Base-by-base conservation (phyloP, 2,888 invertebrate genomes). In the Julus scandinavius region DNA sequence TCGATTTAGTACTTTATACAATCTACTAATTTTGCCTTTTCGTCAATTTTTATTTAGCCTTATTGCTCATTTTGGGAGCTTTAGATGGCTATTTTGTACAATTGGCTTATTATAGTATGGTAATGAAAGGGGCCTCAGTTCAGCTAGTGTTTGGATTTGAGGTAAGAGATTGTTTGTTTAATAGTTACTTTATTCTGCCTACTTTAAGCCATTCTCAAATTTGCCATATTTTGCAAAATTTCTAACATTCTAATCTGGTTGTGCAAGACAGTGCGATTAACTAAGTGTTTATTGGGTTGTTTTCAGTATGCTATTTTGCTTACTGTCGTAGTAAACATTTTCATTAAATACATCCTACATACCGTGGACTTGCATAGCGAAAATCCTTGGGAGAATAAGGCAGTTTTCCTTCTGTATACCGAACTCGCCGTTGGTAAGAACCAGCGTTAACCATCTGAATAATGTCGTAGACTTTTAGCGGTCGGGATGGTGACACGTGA, bases 131-230 rank as follows among this genome's bases (percentile, higher is more conserved):
- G 83, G 98, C 99, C 7, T 98, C 98, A 0, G 99, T 99, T 0
- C 99, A 99, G 93, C 94, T 99, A 89, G 99, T 99, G 7, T 99
- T 99, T 94, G 99, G 99, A 87, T 99, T 99, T 93, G 99, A 99
- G 92, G 93, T 93, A 91, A 90, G 86, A 54, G 0, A 50, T n/a
- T 40, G 38, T 85, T 6, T 41, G 13, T 83, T 5, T 83, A 83
- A 20, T 20, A 29, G 1, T 29, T 6, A 13, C 80, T 0, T 7
- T 38, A 20, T 80, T 80, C 17, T 9, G 17, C 29, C 40, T 40
- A 40, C 83, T 6, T 5, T 83, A 13, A n/a, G 40, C 29, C 0
- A 29, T 29, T 29, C 29, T 29, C 29, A 29, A 29, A 29, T 29
- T 29, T 1, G 0, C 29, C 29, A 29, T 29, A 1, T 29, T 29